Conservation (phyloP, 37 sponge, comb jelly and placozoan genomes). For the Axinella damicornis region DNA sequence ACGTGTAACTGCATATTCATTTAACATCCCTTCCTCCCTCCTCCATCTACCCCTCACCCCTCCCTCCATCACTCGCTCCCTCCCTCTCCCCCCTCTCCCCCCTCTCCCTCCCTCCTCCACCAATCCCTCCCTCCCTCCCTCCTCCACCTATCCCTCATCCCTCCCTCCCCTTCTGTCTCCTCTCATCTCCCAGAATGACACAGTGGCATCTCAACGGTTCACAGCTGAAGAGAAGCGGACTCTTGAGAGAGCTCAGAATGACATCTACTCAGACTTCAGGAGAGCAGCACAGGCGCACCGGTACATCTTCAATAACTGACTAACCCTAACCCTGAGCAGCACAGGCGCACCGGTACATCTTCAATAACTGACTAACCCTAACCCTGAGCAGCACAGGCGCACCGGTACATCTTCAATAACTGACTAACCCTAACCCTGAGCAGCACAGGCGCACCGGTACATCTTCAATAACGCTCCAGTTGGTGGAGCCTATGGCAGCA, state of each 20-base stretch:
- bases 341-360: constrained; percentile 85
- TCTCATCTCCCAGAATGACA: constrained; percentile 49
- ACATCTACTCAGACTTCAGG: constrained; percentile 81
- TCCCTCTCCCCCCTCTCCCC: too few species aligned
- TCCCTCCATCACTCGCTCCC: too few species aligned
- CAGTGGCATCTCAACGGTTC: constrained; percentile 62
- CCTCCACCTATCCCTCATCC: not conserved
- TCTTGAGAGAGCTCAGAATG: constrained; percentile 73
- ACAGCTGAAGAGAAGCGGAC: constrained; percentile 94
- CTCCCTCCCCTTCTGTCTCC: not conserved
- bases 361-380: not conserved
- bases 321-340: not conserved
- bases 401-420: constrained; percentile 43
- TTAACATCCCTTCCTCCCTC: too few species aligned
- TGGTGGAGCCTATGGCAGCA: too few species aligned
- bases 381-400: constrained; percentile 64
- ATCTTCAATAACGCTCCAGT: not conserved
- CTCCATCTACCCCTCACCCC: too few species aligned
- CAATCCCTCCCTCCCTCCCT: too few species aligned
- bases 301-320: not conserved
- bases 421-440: not conserved
- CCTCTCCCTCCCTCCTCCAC: too few species aligned
- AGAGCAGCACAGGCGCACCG: constrained; percentile 97
- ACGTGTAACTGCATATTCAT: too few species aligned
- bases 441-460: constrained; percentile 85